phyloP scores from a whole-genome alignment of 2,888 invertebrate species.

The Polylopha cassiicola region DNA sequence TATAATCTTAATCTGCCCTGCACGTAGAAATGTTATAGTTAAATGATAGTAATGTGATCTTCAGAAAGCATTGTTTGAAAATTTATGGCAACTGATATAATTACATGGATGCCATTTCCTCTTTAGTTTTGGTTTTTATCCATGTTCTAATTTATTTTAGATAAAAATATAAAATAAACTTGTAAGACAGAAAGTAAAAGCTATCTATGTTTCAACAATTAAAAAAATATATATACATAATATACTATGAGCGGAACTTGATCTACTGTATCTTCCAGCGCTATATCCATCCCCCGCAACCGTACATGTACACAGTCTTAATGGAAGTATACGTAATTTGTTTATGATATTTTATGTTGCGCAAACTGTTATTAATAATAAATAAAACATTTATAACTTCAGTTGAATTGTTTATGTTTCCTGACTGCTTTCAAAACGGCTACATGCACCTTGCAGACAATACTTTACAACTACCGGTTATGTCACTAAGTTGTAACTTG shows the following conservation, averaged over 20 bases:
- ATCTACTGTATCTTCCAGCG: neutral
- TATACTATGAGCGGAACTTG: neutral
- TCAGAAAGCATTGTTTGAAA: too few species aligned
- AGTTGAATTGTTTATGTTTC: conserved; percentile 33
- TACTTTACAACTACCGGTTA: neutral
- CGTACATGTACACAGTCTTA: conserved; percentile 25
- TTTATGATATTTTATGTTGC: conserved; percentile 27
- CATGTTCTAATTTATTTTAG: too few species aligned
- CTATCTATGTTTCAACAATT: too few species aligned
- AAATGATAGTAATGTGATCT: too few species aligned
- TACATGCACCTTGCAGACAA: neutral
- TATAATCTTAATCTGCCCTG: too few species aligned
- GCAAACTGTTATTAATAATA: conserved; percentile 27
- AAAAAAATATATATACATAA: too few species aligned
- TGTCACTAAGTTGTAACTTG: neutral
- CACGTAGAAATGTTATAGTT: too few species aligned
- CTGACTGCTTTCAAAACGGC: conserved; percentile 21
- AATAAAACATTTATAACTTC: conserved; percentile 13
- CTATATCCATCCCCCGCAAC: conserved; percentile 3
- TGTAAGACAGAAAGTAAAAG: too few species aligned
- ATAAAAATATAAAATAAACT: too few species aligned
- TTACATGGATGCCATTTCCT: too few species aligned
- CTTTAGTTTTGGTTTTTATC: too few species aligned
- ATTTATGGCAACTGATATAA: too few species aligned
- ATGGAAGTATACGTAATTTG: conserved; percentile 28